Evolutionary conservation across 2,888 invertebrate species (phyloP).

Genomic region (Phymatocera aterrima): DNA sequence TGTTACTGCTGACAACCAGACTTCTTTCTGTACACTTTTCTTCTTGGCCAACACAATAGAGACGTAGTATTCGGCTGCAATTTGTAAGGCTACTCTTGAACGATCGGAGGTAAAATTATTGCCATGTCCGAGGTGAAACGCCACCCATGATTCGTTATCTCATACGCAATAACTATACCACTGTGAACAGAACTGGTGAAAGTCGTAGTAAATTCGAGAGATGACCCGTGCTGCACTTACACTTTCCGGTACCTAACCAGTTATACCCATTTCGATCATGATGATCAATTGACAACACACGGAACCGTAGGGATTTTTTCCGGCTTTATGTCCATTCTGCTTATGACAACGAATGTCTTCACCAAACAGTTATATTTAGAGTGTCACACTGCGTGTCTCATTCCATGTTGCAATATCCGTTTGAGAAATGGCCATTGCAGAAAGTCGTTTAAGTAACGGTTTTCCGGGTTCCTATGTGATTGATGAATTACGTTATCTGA

Average conservation of each 20-base stretch:
- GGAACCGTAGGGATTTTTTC: not conserved
- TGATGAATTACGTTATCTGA: not conserved
- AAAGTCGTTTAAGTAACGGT: conserved; percentile 1
- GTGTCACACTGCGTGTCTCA: not conserved
- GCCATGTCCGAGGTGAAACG: not conserved
- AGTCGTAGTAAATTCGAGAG: too few relatives aligned
- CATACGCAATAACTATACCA: too few relatives aligned
- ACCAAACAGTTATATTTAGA: not conserved
- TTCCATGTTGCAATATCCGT: not conserved
- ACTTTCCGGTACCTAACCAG: conserved; percentile 3
- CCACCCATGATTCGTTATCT: too few relatives aligned
- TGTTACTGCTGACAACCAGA: not conserved
- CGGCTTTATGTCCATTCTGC: not conserved
- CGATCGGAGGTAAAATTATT: not conserved
- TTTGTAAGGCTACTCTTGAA: not conserved
- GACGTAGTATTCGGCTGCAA: not conserved
- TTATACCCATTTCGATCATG: not conserved
- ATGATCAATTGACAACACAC: not conserved
- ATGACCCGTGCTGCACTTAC: not conserved
- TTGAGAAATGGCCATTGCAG: not conserved
- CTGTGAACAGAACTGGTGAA: too few relatives aligned
- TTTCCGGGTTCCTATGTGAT: not conserved
- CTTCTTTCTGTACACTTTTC: not conserved
- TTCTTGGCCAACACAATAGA: conserved; percentile 14
- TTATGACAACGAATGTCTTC: not conserved